Percentiles rank a stretch among this genome's conserved stretches.
phyloP scores from a whole-genome alignment of 30 jellyfish, hydroid and myxozoan genomes.

The Chironex yamaguchii region DNA sequence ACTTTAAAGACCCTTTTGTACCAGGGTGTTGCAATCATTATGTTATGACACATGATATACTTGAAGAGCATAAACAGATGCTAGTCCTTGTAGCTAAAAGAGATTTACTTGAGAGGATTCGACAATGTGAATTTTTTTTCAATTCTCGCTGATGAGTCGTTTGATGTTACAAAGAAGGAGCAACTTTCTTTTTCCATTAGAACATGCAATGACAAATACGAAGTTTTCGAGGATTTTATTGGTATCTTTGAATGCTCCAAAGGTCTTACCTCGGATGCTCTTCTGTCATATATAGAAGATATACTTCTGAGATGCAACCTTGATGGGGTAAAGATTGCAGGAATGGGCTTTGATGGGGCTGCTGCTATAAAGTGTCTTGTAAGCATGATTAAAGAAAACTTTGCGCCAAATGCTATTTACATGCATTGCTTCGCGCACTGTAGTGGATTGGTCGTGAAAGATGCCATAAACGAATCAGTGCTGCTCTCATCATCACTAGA shows the following conservation, averaged over 20 bases:
- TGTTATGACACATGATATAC: slow-evolving; percentile 54
- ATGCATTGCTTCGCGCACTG: background rate
- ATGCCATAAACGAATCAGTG: background rate
- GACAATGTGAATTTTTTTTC: background rate
- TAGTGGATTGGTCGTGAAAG: slow-evolving; percentile 6
- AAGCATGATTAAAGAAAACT: too few species aligned
- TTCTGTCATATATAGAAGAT: too few species aligned
- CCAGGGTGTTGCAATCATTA: slow-evolving; percentile 62
- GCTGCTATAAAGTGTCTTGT: too few species aligned
- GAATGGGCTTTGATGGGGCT: too few species aligned
- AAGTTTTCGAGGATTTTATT: slow-evolving; percentile 36
- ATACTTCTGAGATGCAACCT: too few species aligned
- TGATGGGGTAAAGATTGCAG: too few species aligned
- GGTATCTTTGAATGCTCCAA: slow-evolving; percentile 63
- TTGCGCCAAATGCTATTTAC: too few species aligned
- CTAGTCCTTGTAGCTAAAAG: slow-evolving; percentile 34
- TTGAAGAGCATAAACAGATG: slow-evolving; percentile 47
- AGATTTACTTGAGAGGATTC: slow-evolving; percentile 23
- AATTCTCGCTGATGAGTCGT: background rate
- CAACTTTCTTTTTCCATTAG: background rate
- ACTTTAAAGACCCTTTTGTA: slow-evolving; percentile 42
- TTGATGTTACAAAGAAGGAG: background rate
- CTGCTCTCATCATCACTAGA: slow-evolving; percentile 20
- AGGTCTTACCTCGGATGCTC: too few species aligned
- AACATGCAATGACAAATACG: background rate